phyloP scores from a whole-genome alignment of 30 jellyfish, hydroid and myxozoan species.

The Mastigias papua region DNA sequence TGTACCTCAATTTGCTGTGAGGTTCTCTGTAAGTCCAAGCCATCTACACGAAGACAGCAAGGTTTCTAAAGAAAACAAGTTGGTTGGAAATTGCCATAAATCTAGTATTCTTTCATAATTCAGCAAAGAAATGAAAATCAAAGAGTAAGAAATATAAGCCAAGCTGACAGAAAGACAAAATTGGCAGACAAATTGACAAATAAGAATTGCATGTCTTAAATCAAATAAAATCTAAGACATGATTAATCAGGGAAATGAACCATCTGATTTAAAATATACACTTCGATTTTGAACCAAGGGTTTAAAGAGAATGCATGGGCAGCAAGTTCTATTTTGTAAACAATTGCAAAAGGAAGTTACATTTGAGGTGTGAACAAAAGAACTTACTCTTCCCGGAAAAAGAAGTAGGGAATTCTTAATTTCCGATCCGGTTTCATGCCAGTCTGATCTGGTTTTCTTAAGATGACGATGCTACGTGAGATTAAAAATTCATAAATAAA shows the following conservation, averaged over 20 bases:
- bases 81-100: too few species aligned
- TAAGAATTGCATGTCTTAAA: too few species aligned
- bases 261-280: too few species aligned
- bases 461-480: neutral
- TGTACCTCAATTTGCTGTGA: neutral
- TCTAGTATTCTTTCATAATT: too few species aligned
- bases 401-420: neutral
- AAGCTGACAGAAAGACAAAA: neutral
- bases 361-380: neutral
- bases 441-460: neutral
- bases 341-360: neutral
- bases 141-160: neutral
- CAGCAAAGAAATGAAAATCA: neutral
- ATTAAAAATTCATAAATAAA: neutral
- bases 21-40: neutral
- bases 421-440: neutral
- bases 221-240: too few species aligned
- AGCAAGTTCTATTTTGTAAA: too few species aligned
- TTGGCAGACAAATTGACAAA: too few species aligned
- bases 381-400: slow-evolving; percentile 22
- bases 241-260: too few species aligned
- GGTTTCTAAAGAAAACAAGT: neutral
- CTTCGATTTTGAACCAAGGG: too few species aligned
- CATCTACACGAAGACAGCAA: neutral
- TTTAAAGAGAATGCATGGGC: too few species aligned